phyloP scores from a whole-genome alignment of 2,888 invertebrate species.

The Drosophila aldrichi region DNA sequence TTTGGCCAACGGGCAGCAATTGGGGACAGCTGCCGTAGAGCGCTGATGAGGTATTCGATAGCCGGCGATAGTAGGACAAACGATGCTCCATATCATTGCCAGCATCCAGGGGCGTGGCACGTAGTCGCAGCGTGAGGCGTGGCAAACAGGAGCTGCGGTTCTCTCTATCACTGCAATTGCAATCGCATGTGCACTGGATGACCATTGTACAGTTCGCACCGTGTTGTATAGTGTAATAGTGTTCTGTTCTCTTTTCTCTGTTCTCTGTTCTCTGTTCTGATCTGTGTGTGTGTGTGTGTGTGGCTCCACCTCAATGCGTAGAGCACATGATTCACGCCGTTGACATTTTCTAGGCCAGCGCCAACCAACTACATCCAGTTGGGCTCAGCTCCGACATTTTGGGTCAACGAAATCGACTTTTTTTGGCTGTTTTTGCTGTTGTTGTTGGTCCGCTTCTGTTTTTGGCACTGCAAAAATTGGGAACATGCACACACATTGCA shows the following conservation, averaged over 20 bases:
- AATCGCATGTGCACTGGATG: conserved; percentile 84
- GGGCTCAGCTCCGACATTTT: conserved; percentile 56
- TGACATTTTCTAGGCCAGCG: conserved; percentile 64
- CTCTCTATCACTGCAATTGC: conserved; percentile 83
- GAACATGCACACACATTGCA: conserved; percentile 42
- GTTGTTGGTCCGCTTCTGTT: conserved; percentile 2
- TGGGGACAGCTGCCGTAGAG: conserved; percentile 84
- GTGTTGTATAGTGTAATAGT: conserved; percentile 8
- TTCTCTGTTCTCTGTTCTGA: neutral
- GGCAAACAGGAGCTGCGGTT: conserved; percentile 70
- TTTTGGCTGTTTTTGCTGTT: neutral
- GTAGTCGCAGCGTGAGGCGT: conserved; percentile 43
- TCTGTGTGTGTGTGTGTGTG: conserved; percentile 6
- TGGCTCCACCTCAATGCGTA: conserved; percentile 55
- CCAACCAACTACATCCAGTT: conserved; percentile 62
- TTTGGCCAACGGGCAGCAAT: conserved; percentile 53
- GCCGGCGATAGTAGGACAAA: conserved; percentile 74
- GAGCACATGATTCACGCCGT: conserved; percentile 51
- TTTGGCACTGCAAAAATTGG: conserved; percentile 49
- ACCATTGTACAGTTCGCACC: conserved; percentile 73
- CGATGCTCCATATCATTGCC: conserved; percentile 82
- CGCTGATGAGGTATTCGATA: conserved; percentile 82
- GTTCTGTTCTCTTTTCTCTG: neutral
- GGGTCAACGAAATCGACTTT: conserved; percentile 19
- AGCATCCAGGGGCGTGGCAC: conserved; percentile 48